A percentile compares a stretch with the other conserved stretches of the same genome.
These are phyloP conservation scores for Phoxinus dragarum DNA, from an alignment of 2,797 vertebrate genomes.

Conservation along the genomic window DNA sequence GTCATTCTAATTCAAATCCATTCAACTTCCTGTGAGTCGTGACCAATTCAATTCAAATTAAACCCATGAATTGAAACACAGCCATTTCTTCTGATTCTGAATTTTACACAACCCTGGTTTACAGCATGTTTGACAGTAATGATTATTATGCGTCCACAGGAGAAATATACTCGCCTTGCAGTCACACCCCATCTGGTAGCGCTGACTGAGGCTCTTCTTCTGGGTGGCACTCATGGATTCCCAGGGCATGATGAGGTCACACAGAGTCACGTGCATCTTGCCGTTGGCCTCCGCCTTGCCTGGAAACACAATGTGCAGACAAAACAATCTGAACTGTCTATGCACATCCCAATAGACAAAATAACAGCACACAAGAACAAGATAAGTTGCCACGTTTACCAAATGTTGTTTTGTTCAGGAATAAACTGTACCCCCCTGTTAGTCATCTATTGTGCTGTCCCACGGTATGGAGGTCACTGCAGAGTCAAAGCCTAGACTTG, in stretches of 20 bases:
- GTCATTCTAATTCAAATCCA: not conserved
- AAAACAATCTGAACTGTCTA: slow-evolving; percentile 19
- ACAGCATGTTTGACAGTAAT: not conserved
- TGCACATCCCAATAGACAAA: slow-evolving; percentile 33
- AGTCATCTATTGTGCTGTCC: slow-evolving; percentile 8
- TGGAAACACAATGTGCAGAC: slow-evolving; percentile 66
- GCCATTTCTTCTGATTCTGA: not conserved
- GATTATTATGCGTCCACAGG: slow-evolving; percentile 23
- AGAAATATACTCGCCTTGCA: slow-evolving; percentile 89
- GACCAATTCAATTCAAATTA: not conserved
- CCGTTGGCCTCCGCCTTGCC: slow-evolving; percentile 89
- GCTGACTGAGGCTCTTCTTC: slow-evolving; percentile 97
- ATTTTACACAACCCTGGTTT: not conserved
- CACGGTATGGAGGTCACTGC: slow-evolving; percentile 10
- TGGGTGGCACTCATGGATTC: slow-evolving; percentile 93
- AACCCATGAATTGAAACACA: not conserved
- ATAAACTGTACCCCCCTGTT: slow-evolving; percentile 6
- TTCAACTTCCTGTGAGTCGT: not conserved
- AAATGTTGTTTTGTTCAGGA: slow-evolving; percentile 12
- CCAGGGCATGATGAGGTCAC: slow-evolving; percentile 96
- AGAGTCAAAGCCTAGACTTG: slow-evolving; percentile 1
- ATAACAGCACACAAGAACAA: slow-evolving; percentile 28
- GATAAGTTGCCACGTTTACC: not conserved
- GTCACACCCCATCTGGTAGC: slow-evolving; percentile 98
- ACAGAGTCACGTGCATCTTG: slow-evolving; percentile 94